phyloP scores from a whole-genome alignment of 2,888 invertebrate species.

The Blastobasis lacticolella region DNA sequence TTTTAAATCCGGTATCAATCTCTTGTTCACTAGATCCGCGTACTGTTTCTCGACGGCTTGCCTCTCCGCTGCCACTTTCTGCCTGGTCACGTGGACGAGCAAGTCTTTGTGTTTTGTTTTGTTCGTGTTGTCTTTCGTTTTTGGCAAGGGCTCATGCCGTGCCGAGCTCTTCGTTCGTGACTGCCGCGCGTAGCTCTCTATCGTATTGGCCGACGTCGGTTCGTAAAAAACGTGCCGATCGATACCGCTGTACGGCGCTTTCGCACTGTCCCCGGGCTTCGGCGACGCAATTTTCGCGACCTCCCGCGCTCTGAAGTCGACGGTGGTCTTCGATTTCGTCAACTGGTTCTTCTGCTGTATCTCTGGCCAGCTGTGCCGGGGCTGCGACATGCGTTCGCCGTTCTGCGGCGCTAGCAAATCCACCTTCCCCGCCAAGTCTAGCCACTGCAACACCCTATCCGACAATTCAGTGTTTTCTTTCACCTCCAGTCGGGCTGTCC shows the following conservation, averaged over 20 bases:
- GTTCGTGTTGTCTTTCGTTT: constrained; percentile 35
- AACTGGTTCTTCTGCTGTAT: constrained; percentile 46
- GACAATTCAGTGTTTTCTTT: constrained; percentile 65
- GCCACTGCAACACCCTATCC: constrained; percentile 85
- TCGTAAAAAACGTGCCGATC: constrained; percentile 61
- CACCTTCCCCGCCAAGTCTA: constrained; percentile 81
- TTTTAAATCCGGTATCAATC: constrained; percentile 56
- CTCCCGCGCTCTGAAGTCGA: constrained; percentile 44
- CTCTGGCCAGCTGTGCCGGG: constrained; percentile 61
- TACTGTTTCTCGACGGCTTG: constrained; percentile 58
- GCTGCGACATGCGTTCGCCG: constrained; percentile 49
- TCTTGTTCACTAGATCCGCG: constrained; percentile 56
- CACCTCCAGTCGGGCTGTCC: constrained; percentile 45
- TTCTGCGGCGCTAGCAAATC: constrained; percentile 53
- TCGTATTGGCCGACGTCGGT: constrained; percentile 62
- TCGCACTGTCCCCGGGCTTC: constrained; percentile 40
- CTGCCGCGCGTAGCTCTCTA: constrained; percentile 68
- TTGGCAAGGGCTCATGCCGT: constrained; percentile 34
- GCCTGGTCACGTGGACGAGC: constrained; percentile 50
- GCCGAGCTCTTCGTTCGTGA: constrained; percentile 59
- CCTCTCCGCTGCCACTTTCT: constrained; percentile 51
- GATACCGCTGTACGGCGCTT: constrained; percentile 49
- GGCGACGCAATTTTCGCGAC: constrained; percentile 31
- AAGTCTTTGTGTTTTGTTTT: constrained; percentile 48
- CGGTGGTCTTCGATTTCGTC: constrained; percentile 50